Base-by-base conservation (phyloP, 92 coral and sea anemone species). In the Umimayanthus chanpuru region DNA sequence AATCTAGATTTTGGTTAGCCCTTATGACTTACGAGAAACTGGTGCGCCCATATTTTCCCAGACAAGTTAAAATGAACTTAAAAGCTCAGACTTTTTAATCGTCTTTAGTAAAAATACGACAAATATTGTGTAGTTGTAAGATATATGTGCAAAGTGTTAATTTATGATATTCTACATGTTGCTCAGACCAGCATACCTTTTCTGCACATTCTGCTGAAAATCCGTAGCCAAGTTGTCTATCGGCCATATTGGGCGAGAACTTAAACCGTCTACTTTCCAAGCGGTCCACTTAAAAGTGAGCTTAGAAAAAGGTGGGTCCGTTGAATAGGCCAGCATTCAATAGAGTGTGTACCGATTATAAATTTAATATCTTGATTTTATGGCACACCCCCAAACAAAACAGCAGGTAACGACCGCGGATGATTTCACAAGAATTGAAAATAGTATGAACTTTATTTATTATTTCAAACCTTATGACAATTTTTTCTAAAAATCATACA, bases 191-290 rank as follows among this genome's bases (percentile, higher is more conserved):
- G n/a, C 87, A 28, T 70, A 83, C 87, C 29, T 83, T 83, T 4
- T 71, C 64, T 16, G 73, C 74, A 44, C n/a, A 5, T 18, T 83
- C 87, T 70, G 87, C 87, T 5, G 87, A 14, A 18, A 83, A 47
- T 20, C 87, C 87, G 47, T 70, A 83, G 11, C 87, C 87, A 0
- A 25, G 55, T 25, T 73, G 87, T 83, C 87, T 38, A 4, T 83
- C 87, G 74, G 87, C 87, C 87, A 83, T 83, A 10, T 26, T 83
- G 43, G 65, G 67, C 16, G 77, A 44, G 16, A 83, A 83, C 32
- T 1, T 38, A 7, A 43, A 14, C 1, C 87, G 77, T 83, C 87
- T 83, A 28, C 20, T 36, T 70, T 47, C 28, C n/a, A 83, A 26
- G 58, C 40, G 78, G 9, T 43, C 43, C 25, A 70, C 68, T 61